Percentiles rank a stretch among this genome's conserved stretches.
These are phyloP conservation scores for Lysandra coridon DNA, from an alignment of 2,888 invertebrate genomes.

Conservation along the genomic window DNA sequence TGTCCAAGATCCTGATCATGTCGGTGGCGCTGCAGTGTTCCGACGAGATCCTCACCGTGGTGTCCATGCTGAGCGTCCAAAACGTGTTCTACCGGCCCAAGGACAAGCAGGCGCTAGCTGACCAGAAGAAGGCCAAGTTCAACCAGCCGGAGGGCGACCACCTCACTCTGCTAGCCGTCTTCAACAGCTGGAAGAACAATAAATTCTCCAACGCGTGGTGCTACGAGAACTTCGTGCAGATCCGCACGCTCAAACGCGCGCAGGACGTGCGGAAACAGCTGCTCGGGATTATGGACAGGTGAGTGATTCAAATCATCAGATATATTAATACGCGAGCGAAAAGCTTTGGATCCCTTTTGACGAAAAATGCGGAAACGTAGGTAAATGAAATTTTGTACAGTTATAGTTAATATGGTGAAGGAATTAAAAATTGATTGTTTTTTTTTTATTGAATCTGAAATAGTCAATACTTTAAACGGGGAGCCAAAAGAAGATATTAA, in stretches of 20 bases:
- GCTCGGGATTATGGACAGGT: conserved; percentile 98
- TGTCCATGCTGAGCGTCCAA: conserved; percentile 99
- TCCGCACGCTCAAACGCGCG: conserved; percentile 96
- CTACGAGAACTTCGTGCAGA: conserved; percentile 99
- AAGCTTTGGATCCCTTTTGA: no score
- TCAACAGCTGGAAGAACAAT: conserved; percentile 99
- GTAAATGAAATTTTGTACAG: no score
- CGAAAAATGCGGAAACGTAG: no score
- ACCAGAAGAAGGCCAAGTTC: conserved; percentile 99
- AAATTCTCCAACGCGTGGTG: conserved; percentile 99
- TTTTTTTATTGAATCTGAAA: no score
- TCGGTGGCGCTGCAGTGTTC: conserved; percentile 98
- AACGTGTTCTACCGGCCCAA: conserved; percentile 96
- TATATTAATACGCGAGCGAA: no score
- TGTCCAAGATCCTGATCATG: conserved; percentile 99
- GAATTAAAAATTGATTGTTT: no score
- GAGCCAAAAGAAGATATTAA: no score
- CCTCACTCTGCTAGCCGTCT: conserved; percentile 97
- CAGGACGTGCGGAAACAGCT: conserved; percentile 99
- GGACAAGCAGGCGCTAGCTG: conserved; percentile 97
- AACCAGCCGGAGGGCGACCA: conserved; percentile 99
- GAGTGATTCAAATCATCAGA: conserved; percentile 38
- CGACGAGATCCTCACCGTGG: conserved; percentile 98
- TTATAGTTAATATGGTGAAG: no score
- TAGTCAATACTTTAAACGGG: no score